Evolutionary conservation across 2,888 invertebrate species (phyloP).

Genomic region (Panopea generosa): DNA sequence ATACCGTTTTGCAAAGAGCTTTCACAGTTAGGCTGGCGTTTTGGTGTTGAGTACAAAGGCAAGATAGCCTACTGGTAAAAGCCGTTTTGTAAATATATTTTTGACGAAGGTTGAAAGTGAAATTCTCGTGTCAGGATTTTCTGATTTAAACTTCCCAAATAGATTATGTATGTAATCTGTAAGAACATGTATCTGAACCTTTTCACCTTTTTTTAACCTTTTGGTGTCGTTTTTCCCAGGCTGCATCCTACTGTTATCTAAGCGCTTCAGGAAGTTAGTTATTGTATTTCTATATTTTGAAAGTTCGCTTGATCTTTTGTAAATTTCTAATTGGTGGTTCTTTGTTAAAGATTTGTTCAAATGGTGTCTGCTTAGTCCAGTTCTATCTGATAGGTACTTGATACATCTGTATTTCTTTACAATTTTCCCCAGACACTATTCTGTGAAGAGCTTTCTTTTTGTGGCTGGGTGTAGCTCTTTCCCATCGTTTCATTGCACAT

Average conservation of each 20-base stretch:
- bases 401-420: slow-evolving; percentile 37
- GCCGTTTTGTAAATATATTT: slow-evolving; percentile 29
- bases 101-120: slow-evolving; percentile 42
- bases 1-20: slow-evolving; percentile 20
- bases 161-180: slow-evolving; percentile 43
- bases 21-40: slow-evolving; percentile 42
- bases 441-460: slow-evolving; percentile 18
- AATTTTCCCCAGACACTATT: slow-evolving; percentile 24
- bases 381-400: slow-evolving; percentile 8
- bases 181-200: slow-evolving; percentile 26
- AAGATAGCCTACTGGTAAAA: slow-evolving; percentile 28
- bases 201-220: slow-evolving; percentile 21
- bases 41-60: slow-evolving; percentile 52
- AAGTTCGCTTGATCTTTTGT: slow-evolving; percentile 1
- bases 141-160: slow-evolving; percentile 32
- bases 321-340: not conserved
- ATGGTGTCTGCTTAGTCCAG: slow-evolving; percentile 30
- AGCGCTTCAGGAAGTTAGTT: slow-evolving; percentile 29
- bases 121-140: slow-evolving; percentile 43
- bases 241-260: slow-evolving; percentile 38
- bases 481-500: not conserved
- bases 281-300: slow-evolving; percentile 13
- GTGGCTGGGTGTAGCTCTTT: slow-evolving; percentile 1
- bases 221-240: slow-evolving; percentile 48
- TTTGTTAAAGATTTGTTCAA: slow-evolving; percentile 18